phyloP scores from a whole-genome alignment of 1,140 invertebrate genomes.

The Venturia canescens region DNA sequence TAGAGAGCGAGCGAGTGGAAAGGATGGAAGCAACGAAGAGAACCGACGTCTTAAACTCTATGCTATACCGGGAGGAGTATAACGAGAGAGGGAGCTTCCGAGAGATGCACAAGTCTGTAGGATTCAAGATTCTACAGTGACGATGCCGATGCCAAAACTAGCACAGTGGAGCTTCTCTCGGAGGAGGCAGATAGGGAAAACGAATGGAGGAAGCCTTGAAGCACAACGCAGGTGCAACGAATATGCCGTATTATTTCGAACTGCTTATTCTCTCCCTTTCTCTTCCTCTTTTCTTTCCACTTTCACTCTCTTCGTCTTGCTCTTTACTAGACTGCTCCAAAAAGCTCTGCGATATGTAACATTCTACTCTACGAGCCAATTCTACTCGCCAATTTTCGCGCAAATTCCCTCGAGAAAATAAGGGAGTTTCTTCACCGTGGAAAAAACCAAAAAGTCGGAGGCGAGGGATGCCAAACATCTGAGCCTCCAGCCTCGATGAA shows the following conservation, averaged over 20 bases:
- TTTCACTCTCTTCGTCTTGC: background rate
- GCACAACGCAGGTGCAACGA: constrained; percentile 22
- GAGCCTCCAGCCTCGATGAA: background rate
- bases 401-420: constrained; percentile 5
- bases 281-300: background rate
- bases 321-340: background rate
- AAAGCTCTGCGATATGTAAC: constrained; percentile 9
- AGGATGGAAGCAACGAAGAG: constrained; percentile 18
- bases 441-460: background rate
- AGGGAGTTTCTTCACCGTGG: background rate
- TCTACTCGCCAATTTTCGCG: constrained; percentile 15
- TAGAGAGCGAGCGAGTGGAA: constrained; percentile 26
- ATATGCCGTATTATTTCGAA: constrained; percentile 34
- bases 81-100: background rate
- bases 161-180: background rate
- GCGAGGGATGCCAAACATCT: background rate
- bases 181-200: background rate
- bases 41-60: background rate
- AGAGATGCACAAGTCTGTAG: background rate
- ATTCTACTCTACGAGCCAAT: background rate
- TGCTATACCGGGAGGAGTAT: constrained; percentile 15
- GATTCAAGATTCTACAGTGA: constrained; percentile 20
- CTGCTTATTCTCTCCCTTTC: background rate
- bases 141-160: constrained; percentile 16
- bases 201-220: background rate